Evolutionary conservation across 2,888 invertebrate species (phyloP).

Genomic region (Baccha elongata): DNA sequence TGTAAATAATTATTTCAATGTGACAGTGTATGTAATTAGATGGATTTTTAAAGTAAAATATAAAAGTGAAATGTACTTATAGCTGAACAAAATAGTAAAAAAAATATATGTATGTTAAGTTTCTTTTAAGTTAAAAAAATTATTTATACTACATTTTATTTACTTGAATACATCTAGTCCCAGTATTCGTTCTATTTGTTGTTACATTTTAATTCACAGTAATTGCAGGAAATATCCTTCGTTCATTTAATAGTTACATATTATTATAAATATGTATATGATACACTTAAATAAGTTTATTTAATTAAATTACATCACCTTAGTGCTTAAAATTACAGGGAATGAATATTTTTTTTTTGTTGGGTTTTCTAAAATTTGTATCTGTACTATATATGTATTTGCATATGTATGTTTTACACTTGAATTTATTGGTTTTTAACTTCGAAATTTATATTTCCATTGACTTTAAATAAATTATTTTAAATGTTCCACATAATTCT

Average conservation of each 20-base stretch:
- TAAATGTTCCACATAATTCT: constrained; percentile 94
- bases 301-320: constrained; percentile 71
- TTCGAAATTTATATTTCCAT: constrained; percentile 16
- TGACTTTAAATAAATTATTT: constrained; percentile 79
- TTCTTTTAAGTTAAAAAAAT: constrained; percentile 34
- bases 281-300: constrained; percentile 66
- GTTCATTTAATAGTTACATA: constrained; percentile 51
- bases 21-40: constrained; percentile 9
- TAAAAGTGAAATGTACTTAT: neutral
- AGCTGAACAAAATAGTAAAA: neutral
- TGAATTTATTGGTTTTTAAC: constrained; percentile 38
- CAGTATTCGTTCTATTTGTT: constrained; percentile 62
- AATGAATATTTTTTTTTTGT: constrained; percentile 61
- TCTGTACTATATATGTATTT: constrained; percentile 43
- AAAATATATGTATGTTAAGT: constrained; percentile 21
- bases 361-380: constrained; percentile 60
- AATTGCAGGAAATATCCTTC: constrained; percentile 69
- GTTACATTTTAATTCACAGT: constrained; percentile 64
- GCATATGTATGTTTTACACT: constrained; percentile 55
- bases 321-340: constrained; percentile 69
- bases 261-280: constrained; percentile 53
- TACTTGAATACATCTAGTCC: constrained; percentile 62
- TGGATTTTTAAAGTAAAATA: neutral
- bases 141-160: constrained; percentile 47
- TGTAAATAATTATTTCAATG: constrained; percentile 15